Conservation (phyloP, 1,140 invertebrate species). For the Drosophila arizonae region DNA sequence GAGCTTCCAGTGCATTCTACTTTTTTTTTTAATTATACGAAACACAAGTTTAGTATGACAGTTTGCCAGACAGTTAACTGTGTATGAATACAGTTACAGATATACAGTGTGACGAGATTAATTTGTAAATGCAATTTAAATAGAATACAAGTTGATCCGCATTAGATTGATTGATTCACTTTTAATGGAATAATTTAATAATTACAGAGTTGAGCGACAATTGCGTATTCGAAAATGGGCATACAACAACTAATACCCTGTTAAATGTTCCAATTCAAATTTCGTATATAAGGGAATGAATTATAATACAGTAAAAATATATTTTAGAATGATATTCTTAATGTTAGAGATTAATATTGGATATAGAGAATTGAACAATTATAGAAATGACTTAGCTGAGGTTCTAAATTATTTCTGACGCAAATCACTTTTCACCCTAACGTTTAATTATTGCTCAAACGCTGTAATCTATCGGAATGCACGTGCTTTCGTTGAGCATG, state of each 20-base stretch:
- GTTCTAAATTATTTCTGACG: too few species aligned
- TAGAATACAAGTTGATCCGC: not conserved
- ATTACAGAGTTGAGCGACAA: not conserved
- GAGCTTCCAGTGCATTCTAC: slow-evolving; percentile 24
- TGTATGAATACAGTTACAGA: slow-evolving; percentile 40
- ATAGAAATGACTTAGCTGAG: not conserved
- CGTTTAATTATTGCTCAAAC: not conserved
- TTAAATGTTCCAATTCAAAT: not conserved
- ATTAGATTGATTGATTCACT: slow-evolving; percentile 12
- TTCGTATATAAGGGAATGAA: not conserved
- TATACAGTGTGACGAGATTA: slow-evolving; percentile 32
- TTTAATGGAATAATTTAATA: slow-evolving; percentile 1
- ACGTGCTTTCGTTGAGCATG: not conserved
- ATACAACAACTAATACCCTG: too few species aligned
- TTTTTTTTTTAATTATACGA: not conserved
- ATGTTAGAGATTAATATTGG: not conserved
- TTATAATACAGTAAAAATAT: not conserved
- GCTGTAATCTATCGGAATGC: not conserved
- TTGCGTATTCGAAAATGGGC: too few species aligned
- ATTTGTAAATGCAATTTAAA: slow-evolving; percentile 13
- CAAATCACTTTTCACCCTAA: not conserved
- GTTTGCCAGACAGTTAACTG: slow-evolving; percentile 30
- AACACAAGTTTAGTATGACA: slow-evolving; percentile 11
- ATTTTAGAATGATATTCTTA: not conserved
- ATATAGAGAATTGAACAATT: not conserved